Evolutionary conservation across 2,888 invertebrate genomes (phyloP), one percentile per base, ranked within the genome.

Genomic region (Harpalus rubripes): DNA sequence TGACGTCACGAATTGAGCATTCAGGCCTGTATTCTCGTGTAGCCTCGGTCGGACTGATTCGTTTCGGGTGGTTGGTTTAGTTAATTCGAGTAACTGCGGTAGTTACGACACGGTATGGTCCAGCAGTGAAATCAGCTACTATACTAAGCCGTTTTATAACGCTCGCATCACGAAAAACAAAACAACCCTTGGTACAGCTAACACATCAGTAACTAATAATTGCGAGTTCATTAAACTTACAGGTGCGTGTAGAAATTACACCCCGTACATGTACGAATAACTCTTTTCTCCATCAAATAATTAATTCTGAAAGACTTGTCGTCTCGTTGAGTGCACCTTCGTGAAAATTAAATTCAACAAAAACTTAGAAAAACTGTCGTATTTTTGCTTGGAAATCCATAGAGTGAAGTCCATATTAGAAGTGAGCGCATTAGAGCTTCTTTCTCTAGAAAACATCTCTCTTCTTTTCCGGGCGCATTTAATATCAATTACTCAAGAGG

Each of bases 401-500:
- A 26, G 58, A 58, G 7, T 78, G 56, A 78, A 78, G 58, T 58
- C 22, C 41, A 56, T 58, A 78, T 58, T 78, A 58, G 32, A 78
- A 26, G 26, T 58, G 58, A 58, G 78, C 56, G 78, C 78, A 78
- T 78, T 56, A 78, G 39, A 78, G 52, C 22, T 52, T 41, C 41
- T 41, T 74, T 74, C 26, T 41, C 58, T 22, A 18, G 58, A 78
- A 58, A 78, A 78, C 56, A 78, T 78, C 56, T 76, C 76, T 76
- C 22, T 76, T 76, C 16, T 41, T 72, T 44, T 76, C 15, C 22
- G 61, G 39, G 74, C 83, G 59, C 83, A 83, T 83, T 83, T 83
- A 76, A 83, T 83, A 83, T 83, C 83, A 83, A 83, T 74, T 83
- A 74, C 83, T 81, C 81, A 81, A 74, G 44, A 41, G 72, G 44